Base-by-base conservation (phyloP, 2,888 invertebrate genomes). In the Scelioninae gen. 1 region DNA sequence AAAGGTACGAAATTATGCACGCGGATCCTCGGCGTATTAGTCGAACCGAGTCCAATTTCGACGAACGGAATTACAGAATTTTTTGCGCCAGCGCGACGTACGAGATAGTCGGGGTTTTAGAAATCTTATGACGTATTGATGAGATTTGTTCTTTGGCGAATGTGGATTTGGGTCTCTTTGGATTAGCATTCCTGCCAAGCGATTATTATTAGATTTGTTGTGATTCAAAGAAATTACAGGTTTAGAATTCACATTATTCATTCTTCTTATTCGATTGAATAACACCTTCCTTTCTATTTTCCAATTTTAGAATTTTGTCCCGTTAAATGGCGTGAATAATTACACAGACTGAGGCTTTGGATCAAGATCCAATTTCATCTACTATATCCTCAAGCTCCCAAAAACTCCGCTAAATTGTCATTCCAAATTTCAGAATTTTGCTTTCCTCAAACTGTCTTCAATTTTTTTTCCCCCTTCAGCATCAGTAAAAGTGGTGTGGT, bases 1-100 rank as follows among this genome's bases (percentile, higher is more conserved):
- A 74, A 80, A 80, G 74, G 47, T 60, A 79, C 60, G 53, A 66
- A 72, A 79, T 79, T 79, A 79, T 79, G 79, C 79, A 66, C 66
- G 60, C 66, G 58, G 56, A 72, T 66, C 31, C 72, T 62, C 29
- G 32, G 9, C 58, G 53, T 78, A 69, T 77, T 69, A 79, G 60
- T 56, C 49, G 31, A 43, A 71, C 43, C 56, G 11, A 71, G 49
- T 56, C 45, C 78, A 79, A 65, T 79, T 32, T 71, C 51, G 32
- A 10, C 13, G 45, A 77, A 38, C 34, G 16, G 56, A 69, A 63
- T 69, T 51, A 47, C 55, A 13, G 40, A 76, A 58, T 65, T 66
- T 66, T 76, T 63, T 74, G 45, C 29, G 40, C 40, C 38, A 51
- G 8, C 34, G 13, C 10, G 45, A 16, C 16, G 40, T 3, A 8